Conservation (phyloP, 2,113 vertebrate species). For the Diadophis punctatus region DNA sequence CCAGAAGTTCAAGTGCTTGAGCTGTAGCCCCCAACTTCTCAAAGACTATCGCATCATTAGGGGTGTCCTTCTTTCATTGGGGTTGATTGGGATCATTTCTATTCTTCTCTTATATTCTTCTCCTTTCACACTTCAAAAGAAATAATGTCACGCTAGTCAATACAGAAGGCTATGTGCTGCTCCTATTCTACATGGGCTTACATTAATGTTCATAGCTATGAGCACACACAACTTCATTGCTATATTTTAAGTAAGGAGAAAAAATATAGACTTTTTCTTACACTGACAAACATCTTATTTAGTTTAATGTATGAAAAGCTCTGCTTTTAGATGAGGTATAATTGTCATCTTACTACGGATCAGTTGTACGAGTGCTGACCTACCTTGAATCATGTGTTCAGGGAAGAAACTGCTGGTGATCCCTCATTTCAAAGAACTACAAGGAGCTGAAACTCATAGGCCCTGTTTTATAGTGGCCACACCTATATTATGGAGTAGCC, state of each 20-base stretch:
- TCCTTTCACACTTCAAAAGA: background rate
- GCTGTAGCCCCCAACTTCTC: background rate
- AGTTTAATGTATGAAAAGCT: background rate
- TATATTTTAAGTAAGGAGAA: constrained; percentile 1
- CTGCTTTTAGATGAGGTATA: background rate
- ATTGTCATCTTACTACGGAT: background rate
- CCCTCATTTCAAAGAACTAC: background rate
- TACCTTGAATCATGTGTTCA: background rate
- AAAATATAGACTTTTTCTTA: background rate
- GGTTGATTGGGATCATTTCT: background rate
- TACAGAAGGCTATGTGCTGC: background rate
- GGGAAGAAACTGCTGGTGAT: background rate
- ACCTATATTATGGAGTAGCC: background rate
- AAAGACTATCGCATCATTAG: background rate
- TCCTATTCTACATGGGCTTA: background rate
- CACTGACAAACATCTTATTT: background rate
- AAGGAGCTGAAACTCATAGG: background rate
- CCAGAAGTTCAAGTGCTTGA: background rate
- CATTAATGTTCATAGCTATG: background rate
- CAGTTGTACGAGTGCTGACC: background rate
- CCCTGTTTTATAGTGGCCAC: background rate
- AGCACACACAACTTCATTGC: background rate
- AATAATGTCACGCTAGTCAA: background rate
- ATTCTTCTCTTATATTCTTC: background rate
- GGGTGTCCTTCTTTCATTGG: too few species aligned